Conservation (phyloP, 2,113 vertebrate species). For the Oxygymnocypris stewartii region DNA sequence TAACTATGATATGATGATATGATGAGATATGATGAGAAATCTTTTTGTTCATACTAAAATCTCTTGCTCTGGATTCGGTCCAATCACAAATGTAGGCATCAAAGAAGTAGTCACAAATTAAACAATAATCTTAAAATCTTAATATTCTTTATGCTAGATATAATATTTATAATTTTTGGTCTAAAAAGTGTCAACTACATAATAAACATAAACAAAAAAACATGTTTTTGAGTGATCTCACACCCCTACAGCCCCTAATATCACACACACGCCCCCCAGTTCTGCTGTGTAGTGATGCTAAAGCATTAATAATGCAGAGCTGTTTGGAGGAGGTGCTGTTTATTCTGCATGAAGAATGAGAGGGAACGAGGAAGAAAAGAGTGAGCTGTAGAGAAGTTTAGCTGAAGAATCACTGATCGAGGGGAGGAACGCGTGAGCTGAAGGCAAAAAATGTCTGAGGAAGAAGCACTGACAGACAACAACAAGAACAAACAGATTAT, state of each 20-base stretch:
- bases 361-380: constrained; percentile 10
- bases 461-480: background rate
- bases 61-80: background rate
- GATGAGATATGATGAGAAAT: background rate
- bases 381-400: background rate
- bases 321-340: constrained; percentile 61
- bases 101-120: background rate
- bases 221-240: background rate
- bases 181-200: background rate
- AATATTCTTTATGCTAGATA: background rate
- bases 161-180: background rate
- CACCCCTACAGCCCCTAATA: background rate
- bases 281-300: constrained; percentile 45
- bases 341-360: constrained; percentile 51
- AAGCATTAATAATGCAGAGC: constrained; percentile 60
- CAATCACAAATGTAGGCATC: background rate
- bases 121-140: background rate
- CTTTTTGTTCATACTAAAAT: background rate
- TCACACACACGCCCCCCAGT: constrained; percentile 31
- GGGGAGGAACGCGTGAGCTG: background rate
- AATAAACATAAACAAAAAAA: background rate
- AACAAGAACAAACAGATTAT: constrained; percentile 42
- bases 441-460: background rate
- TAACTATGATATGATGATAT: too few species aligned
- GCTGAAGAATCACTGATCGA: constrained; percentile 3